These are phyloP conservation scores for Brachyalestes nurse DNA, from an alignment of 2,797 vertebrate species.

Conservation along the genomic window DNA sequence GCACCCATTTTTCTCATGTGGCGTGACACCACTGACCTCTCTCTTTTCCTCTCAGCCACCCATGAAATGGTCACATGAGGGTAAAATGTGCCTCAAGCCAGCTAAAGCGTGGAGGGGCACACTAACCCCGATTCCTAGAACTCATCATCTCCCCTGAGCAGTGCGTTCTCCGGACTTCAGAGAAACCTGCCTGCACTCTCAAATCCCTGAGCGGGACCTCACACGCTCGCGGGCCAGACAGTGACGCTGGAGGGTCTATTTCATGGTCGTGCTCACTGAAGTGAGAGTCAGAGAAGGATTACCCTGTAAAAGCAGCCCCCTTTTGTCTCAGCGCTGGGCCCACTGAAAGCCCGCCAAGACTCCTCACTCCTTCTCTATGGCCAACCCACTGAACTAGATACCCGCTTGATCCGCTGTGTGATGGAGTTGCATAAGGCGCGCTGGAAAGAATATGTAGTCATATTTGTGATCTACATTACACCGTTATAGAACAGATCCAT, in stretches of 20 bases:
- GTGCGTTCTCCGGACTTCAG: constrained; percentile 15
- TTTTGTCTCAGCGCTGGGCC: constrained; percentile 52
- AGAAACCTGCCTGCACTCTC: constrained; percentile 11
- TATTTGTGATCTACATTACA: not conserved
- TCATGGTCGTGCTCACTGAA: constrained; percentile 36
- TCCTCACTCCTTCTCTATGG: constrained; percentile 30
- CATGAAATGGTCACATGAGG: not conserved
- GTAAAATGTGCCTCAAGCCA: constrained; percentile 11
- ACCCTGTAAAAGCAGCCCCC: constrained; percentile 59
- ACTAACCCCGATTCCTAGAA: constrained; percentile 50
- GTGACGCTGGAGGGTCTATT: constrained; percentile 41
- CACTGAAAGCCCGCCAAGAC: constrained; percentile 33
- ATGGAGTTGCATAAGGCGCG: not conserved
- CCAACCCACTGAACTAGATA: constrained; percentile 18
- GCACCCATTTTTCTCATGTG: not conserved
- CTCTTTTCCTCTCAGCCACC: constrained; percentile 3
- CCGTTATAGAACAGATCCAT: not conserved
- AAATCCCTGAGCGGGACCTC: constrained; percentile 32
- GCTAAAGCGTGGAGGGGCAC: constrained; percentile 13
- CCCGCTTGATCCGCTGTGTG: not conserved
- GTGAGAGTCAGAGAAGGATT: constrained; percentile 52
- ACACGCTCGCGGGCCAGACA: constrained; percentile 38
- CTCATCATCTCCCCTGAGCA: constrained; percentile 1
- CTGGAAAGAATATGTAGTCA: not conserved
- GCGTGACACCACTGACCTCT: constrained; percentile 17